Conservation (phyloP, 2,888 invertebrate genomes). For the Chloroclystis v-ata region DNA sequence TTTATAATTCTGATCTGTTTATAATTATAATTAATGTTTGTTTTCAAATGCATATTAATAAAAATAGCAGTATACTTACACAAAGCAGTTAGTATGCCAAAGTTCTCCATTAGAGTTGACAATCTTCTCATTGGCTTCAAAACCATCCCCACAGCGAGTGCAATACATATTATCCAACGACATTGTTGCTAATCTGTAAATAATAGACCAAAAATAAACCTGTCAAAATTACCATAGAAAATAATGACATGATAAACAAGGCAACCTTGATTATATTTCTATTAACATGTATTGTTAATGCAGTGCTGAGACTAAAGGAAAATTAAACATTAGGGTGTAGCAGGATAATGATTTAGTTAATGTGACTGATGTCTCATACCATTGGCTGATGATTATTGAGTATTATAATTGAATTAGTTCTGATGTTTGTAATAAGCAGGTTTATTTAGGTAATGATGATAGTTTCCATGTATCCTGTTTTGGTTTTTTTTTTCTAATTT, state of each 20-base stretch:
- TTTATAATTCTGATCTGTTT: too few relatives aligned
- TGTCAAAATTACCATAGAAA: neutral
- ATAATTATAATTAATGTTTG: too few relatives aligned
- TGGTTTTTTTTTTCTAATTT: too few relatives aligned
- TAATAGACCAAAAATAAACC: neutral
- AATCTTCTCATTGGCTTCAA: conserved; percentile 97
- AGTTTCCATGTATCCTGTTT: too few relatives aligned
- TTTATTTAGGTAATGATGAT: too few relatives aligned
- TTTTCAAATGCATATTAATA: too few relatives aligned
- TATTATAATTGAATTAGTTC: too few relatives aligned
- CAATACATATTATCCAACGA: conserved; percentile 95
- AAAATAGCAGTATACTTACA: too few relatives aligned
- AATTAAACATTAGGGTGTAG: conserved; percentile 10
- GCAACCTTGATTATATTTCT: too few relatives aligned
- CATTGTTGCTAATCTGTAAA: conserved; percentile 79
- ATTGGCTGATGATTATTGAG: conserved; percentile 1
- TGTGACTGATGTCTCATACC: too few relatives aligned
- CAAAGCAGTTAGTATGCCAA: conserved; percentile 99
- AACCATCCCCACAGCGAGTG: conserved; percentile 96
- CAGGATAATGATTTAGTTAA: conserved; percentile 18
- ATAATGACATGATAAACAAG: neutral
- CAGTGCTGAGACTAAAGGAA: conserved; percentile 12
- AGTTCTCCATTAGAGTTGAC: conserved; percentile 99
- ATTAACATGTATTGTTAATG: neutral
- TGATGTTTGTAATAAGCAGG: too few relatives aligned